phyloP scores from a whole-genome alignment of 2,797 vertebrate species.

The Amblyraja radiata region DNA sequence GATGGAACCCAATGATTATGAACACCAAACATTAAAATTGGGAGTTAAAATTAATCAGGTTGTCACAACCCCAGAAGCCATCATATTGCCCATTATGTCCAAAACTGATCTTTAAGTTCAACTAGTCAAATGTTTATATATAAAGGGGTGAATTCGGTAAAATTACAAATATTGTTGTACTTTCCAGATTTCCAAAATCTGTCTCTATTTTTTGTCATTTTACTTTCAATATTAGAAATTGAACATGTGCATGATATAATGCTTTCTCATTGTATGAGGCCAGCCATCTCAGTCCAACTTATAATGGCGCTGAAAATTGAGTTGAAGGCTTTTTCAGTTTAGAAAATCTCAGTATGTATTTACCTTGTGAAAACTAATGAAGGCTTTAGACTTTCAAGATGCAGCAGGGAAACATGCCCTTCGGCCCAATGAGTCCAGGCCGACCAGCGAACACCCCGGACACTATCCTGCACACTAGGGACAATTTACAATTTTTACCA shows the following conservation, averaged over 20 bases:
- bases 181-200: not conserved
- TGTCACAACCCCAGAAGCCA: not conserved
- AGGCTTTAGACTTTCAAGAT: not conserved
- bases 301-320: not conserved
- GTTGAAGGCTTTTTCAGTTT: not conserved
- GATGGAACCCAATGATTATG: too few relatives aligned
- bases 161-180: not conserved
- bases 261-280: not conserved
- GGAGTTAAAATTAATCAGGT: too few relatives aligned
- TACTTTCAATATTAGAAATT: too few relatives aligned
- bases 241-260: not conserved
- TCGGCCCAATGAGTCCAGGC: too few relatives aligned
- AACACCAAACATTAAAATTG: too few relatives aligned
- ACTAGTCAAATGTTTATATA: not conserved
- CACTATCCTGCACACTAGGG: too few relatives aligned
- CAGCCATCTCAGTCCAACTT: not conserved
- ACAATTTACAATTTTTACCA: too few relatives aligned
- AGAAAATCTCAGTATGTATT: not conserved
- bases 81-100: not conserved
- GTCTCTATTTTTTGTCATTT: too few relatives aligned
- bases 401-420: too few relatives aligned
- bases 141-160: not conserved
- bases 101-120: not conserved
- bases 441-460: too few relatives aligned
- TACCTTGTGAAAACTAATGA: not conserved